These are phyloP conservation scores for Cryptocephalus primarius DNA, from an alignment of 2,888 invertebrate species.

Conservation along the genomic window DNA sequence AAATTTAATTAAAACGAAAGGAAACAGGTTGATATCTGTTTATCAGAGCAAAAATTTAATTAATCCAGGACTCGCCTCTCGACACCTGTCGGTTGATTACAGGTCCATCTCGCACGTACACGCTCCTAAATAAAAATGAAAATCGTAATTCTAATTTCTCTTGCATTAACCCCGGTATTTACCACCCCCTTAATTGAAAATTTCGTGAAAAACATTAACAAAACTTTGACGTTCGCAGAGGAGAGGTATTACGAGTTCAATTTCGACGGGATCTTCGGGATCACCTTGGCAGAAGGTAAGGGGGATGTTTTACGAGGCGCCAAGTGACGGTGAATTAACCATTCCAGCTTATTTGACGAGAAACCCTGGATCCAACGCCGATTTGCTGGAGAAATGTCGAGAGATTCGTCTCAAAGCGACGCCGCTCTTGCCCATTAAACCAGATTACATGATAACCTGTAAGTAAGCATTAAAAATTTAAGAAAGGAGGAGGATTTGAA, in stretches of 20 bases:
- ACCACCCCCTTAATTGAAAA: no score
- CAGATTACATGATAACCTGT: slow-evolving; percentile 18
- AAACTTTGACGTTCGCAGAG: slow-evolving; percentile 19
- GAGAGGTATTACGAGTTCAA: slow-evolving; percentile 31
- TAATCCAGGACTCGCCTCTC: no score
- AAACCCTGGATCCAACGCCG: no score
- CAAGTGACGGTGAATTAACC: background rate
- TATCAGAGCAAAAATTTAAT: no score
- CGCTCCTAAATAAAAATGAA: no score
- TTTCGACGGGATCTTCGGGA: slow-evolving; percentile 31
- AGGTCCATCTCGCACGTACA: no score
- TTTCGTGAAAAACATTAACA: background rate
- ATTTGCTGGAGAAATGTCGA: slow-evolving; percentile 9
- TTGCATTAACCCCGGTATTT: no score
- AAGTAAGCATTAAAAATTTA: slow-evolving; percentile 11
- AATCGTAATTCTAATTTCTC: no score
- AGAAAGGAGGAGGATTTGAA: slow-evolving; percentile 1
- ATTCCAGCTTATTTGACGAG: no score
- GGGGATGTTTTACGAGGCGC: background rate
- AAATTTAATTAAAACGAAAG: no score
- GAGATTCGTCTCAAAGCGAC: slow-evolving; percentile 11
- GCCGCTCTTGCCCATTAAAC: slow-evolving; percentile 12
- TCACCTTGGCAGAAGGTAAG: slow-evolving; percentile 34
- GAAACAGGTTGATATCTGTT: no score
- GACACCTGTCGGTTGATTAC: no score